A percentile compares a stretch with the other conserved stretches of the same genome.
These are phyloP conservation scores for Melospiza georgiana DNA, from an alignment of 2,113 vertebrate species.

Conservation along the genomic window DNA sequence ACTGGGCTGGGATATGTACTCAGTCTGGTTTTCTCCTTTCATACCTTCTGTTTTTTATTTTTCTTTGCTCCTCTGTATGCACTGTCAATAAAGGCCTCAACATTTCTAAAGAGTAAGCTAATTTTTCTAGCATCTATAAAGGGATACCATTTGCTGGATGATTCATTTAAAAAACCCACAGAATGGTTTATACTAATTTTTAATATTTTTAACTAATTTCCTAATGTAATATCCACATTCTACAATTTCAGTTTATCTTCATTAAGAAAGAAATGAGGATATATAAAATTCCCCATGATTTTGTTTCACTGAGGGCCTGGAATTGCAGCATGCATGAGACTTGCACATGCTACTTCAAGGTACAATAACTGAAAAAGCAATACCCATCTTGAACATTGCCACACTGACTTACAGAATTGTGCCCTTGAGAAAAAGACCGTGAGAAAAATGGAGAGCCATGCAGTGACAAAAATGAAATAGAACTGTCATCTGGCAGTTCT, in stretches of 20 bases:
- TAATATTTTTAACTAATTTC: background rate
- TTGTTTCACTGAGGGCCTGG: constrained; percentile 60
- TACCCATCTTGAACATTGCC: constrained; percentile 67
- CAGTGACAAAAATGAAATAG: constrained; percentile 83
- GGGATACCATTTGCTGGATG: background rate
- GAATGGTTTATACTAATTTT: background rate
- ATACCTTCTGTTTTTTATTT: background rate
- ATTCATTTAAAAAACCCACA: background rate
- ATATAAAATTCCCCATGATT: constrained; percentile 52
- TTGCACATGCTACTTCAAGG: constrained; percentile 42
- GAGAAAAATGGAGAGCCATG: constrained; percentile 68
- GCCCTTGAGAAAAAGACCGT: constrained; percentile 77
- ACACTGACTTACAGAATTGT: constrained; percentile 76
- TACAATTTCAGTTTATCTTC: constrained; percentile 50
- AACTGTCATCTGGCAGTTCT: constrained; percentile 80
- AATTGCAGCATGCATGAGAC: constrained; percentile 47
- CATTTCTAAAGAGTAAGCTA: background rate
- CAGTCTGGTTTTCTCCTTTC: background rate
- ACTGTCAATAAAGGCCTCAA: background rate
- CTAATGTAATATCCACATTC: constrained; percentile 27
- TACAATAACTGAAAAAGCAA: constrained; percentile 68
- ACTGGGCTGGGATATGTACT: background rate
- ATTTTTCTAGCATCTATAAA: background rate
- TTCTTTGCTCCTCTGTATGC: background rate
- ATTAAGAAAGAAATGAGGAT: constrained; percentile 41